Evolutionary conservation across 2,888 invertebrate species (phyloP).

Genomic region (Theretra japonica): DNA sequence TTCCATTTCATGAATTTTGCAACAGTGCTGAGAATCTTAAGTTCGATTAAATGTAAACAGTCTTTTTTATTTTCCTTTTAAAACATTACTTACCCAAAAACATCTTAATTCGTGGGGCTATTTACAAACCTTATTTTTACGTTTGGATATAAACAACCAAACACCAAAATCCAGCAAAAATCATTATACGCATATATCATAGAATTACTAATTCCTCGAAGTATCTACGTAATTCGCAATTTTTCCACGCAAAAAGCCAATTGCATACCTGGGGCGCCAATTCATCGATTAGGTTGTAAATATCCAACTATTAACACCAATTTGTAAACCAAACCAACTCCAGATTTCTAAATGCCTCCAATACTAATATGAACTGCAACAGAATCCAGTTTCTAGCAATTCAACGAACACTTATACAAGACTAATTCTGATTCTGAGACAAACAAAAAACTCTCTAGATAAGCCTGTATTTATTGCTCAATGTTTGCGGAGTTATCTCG

Average conservation of each 20-base stretch:
- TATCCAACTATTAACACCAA: background rate
- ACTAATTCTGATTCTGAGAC: conserved; percentile 38
- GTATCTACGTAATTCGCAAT: background rate
- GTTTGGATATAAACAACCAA: too few species aligned
- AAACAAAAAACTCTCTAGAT: conserved; percentile 42
- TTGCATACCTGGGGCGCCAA: background rate
- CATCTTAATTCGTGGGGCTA: too few species aligned
- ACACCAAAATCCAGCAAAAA: background rate
- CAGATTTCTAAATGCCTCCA: background rate
- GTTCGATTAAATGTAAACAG: too few species aligned
- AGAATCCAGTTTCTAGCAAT: background rate
- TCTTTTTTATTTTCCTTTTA: too few species aligned
- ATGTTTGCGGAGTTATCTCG: conserved; percentile 47
- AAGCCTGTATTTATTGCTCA: conserved; percentile 44
- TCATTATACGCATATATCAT: background rate
- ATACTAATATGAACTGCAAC: conserved; percentile 1
- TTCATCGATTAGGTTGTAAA: background rate
- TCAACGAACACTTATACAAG: conserved; percentile 34
- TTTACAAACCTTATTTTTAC: too few species aligned
- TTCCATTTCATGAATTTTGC: too few species aligned
- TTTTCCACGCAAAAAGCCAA: background rate
- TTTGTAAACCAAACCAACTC: background rate
- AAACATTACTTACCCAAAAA: too few species aligned
- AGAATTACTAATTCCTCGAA: background rate
- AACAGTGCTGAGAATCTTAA: too few species aligned